Evolutionary conservation across 2,797 vertebrate species (phyloP).

Genomic region (Caiman crocodilus): DNA sequence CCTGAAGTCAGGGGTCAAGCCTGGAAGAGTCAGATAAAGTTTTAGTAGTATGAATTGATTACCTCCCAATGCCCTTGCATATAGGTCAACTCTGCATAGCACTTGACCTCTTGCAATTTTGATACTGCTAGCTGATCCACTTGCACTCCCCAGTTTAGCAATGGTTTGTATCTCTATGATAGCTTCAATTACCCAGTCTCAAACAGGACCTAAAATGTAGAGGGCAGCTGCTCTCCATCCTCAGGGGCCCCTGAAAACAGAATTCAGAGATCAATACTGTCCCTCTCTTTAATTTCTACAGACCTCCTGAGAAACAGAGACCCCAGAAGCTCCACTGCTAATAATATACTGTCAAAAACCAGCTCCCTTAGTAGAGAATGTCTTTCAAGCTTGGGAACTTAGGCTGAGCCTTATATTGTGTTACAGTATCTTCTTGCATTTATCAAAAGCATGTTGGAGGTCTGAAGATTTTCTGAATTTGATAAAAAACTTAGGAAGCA

Average conservation of each 20-base stretch:
- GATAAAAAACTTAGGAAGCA: no score
- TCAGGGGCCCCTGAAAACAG: fast-evolving
- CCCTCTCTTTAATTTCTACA: background rate
- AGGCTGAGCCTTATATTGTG: background rate
- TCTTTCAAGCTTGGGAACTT: background rate
- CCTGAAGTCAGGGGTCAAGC: constrained; percentile 11
- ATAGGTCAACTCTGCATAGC: constrained; percentile 37
- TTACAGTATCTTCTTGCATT: no score
- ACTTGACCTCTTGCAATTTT: constrained; percentile 36
- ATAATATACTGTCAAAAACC: background rate
- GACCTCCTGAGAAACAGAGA: background rate
- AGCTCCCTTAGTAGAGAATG: background rate
- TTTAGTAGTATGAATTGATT: constrained; percentile 46
- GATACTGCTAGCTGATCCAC: background rate
- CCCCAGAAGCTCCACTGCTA: background rate
- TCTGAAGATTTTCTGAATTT: no score
- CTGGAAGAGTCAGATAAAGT: constrained; percentile 20
- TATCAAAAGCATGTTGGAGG: no score
- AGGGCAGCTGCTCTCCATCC: background rate
- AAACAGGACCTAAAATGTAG: background rate
- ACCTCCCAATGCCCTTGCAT: background rate
- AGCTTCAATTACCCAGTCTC: background rate
- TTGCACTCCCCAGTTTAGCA: no score
- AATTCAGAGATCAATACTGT: background rate
- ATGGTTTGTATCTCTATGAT: background rate